Base-by-base conservation (phyloP, 2,888 invertebrate species). In the Drosophila quasianomalipes region DNA sequence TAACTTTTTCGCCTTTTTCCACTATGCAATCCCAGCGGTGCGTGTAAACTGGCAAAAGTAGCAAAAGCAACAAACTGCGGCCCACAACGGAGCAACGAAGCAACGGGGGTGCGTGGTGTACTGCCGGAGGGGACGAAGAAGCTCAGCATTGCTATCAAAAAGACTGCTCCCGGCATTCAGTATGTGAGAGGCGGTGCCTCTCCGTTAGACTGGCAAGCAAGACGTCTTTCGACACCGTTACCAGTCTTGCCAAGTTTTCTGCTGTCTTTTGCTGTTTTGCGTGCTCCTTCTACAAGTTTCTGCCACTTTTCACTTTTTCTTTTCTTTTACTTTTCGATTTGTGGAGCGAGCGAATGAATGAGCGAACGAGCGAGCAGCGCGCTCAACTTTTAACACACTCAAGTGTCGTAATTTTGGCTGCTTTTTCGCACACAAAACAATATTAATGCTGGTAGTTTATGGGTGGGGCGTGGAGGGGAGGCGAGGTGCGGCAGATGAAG, bases 341-440 rank as follows among this genome's bases (percentile, higher is more conserved):
- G 76, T 58, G 87, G 61, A 64, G 64, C 57, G 39, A 39, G 22
- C n/a, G 61, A 60, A 47, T 41, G 52, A 65, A 57, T 57, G 39
- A 57, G 53, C 41, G 60, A 61, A 62, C 12, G 57, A 58, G 54
- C 41, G 37, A 61, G 68, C 55, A 64, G 57, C 61, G 70, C 85
- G 90, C 79, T 90, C 89, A 88, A 91, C 85, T 88, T 88, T 88
- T 88, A 91, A 91, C 90, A 91, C 91, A 88, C 90, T 91, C 90
- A 90, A 91, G 91, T 89, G 90, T 88, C 91, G 90, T 91, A 91
- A 91, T 90, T 88, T 91, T 89, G 89, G 86, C 81, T 91, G 87
- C 86, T 90, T 91, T 86, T 88, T 87, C 89, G 89, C 87, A 87
- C 91, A 87, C 90, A 91, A 88, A 87, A 90, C 91, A 87, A 91